Percentiles rank a stretch among this genome's conserved stretches.
These are phyloP conservation scores for Thereva unica DNA, from an alignment of 2,888 invertebrate species.

Conservation along the genomic window DNA sequence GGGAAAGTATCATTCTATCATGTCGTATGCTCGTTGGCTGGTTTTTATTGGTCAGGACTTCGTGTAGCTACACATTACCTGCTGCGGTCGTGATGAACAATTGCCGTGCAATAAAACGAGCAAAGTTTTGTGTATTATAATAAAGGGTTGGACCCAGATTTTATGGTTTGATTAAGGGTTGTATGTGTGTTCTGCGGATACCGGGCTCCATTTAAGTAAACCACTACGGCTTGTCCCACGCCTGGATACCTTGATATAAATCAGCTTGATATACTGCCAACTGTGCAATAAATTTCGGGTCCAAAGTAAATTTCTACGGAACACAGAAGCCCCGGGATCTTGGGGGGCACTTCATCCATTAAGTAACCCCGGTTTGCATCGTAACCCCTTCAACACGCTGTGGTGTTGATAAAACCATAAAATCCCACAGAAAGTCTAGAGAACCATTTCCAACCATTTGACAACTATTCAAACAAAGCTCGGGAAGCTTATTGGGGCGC, in stretches of 20 bases:
- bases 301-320: neutral
- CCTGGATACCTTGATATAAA: neutral
- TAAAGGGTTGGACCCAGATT: no score
- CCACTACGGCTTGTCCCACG: no score
- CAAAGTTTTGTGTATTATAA: no score
- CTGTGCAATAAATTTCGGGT: slow-evolving; percentile 3
- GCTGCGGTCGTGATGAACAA: no score
- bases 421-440: slow-evolving; percentile 5
- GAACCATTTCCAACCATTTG: neutral
- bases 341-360: neutral
- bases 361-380: no score
- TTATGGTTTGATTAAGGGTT: no score
- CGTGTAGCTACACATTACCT: slow-evolving; percentile 3
- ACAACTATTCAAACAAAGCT: slow-evolving; percentile 18
- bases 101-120: no score
- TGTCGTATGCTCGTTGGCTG: neutral
- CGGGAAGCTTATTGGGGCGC: neutral
- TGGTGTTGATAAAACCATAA: slow-evolving; percentile 26
- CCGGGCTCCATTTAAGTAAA: neutral
- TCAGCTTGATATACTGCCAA: neutral
- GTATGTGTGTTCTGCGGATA: no score
- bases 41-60: slow-evolving; percentile 13
- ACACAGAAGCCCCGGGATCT: slow-evolving; percentile 1
- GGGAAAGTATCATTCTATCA: slow-evolving; percentile 2
- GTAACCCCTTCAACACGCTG: neutral